These are phyloP conservation scores for Apaloderma vittatum DNA, from an alignment of 2,113 vertebrate genomes.

Conservation along the genomic window DNA sequence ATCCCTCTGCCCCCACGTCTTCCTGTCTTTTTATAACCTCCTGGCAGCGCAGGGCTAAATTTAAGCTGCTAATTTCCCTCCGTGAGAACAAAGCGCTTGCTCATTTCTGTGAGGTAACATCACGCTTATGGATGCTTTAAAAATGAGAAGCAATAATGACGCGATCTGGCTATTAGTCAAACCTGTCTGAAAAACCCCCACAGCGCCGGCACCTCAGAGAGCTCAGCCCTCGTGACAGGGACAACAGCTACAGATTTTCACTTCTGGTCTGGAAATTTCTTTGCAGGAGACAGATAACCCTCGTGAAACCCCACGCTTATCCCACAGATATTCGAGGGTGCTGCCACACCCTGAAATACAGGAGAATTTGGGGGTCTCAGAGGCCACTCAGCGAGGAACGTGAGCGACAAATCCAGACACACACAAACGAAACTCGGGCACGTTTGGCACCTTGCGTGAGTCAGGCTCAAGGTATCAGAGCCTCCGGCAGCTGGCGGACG, in stretches of 20 bases:
- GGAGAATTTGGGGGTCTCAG: too few species aligned
- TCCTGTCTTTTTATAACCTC: not conserved
- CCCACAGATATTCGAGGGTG: not conserved
- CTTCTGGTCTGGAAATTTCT: not conserved
- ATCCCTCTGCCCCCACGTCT: not conserved
- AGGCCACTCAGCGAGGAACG: not conserved
- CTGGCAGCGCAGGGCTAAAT: not conserved
- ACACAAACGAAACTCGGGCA: not conserved
- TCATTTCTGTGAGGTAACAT: not conserved
- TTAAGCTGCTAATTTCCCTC: not conserved
- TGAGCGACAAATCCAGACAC: not conserved
- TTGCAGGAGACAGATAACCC: not conserved
- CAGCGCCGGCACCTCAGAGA: not conserved
- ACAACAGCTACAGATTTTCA: not conserved
- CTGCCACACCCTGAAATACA: not conserved
- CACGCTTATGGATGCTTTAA: not conserved
- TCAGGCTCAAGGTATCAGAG: not conserved
- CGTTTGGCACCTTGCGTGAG: not conserved
- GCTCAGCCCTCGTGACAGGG: not conserved
- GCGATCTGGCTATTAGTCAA: not conserved
- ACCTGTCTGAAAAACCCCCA: not conserved
- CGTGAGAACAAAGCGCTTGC: not conserved
- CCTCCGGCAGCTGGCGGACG: accelerated
- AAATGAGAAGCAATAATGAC: not conserved
- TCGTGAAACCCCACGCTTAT: not conserved